These are phyloP conservation scores for Drosophila burlai DNA, from an alignment of 1,140 invertebrate genomes.

Conservation along the genomic window DNA sequence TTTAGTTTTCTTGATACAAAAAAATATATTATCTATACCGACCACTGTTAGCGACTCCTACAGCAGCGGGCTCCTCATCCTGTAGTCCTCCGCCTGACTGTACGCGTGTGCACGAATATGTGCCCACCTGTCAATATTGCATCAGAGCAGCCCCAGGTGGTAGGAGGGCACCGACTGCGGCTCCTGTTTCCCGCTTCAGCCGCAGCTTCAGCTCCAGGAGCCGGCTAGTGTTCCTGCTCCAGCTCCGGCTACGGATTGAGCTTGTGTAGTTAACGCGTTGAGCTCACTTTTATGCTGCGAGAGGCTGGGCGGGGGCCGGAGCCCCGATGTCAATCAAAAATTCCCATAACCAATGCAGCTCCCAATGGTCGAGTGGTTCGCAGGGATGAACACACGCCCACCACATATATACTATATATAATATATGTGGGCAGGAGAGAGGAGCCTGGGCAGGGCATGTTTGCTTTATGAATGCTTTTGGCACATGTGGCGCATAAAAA, in stretches of 20 bases:
- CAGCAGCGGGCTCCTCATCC: slow-evolving; percentile 19
- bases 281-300: slow-evolving; percentile 48
- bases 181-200: slow-evolving; percentile 22
- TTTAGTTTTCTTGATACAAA: not conserved
- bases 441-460: slow-evolving; percentile 27
- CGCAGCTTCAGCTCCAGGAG: slow-evolving; percentile 14
- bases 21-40: not conserved
- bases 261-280: slow-evolving; percentile 75
- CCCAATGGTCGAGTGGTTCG: slow-evolving; percentile 53
- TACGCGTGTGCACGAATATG: slow-evolving; percentile 39
- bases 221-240: slow-evolving; percentile 24
- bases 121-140: slow-evolving; percentile 78
- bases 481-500: slow-evolving; percentile 82
- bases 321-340: slow-evolving; percentile 83
- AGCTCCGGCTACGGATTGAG: slow-evolving; percentile 13
- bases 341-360: slow-evolving; percentile 81
- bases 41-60: slow-evolving; percentile 20
- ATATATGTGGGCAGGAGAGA: not conserved
- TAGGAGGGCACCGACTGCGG: slow-evolving; percentile 20
- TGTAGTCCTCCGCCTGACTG: slow-evolving; percentile 9
- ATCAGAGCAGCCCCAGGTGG: slow-evolving; percentile 76
- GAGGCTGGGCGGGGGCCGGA: slow-evolving; percentile 8
- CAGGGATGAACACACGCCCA: slow-evolving; percentile 34
- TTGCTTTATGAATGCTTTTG: slow-evolving; percentile 81
- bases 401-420: slow-evolving; percentile 23